Evolutionary conservation across 2,113 vertebrate genomes (phyloP).

Genomic region (Polypterus bichir): DNA sequence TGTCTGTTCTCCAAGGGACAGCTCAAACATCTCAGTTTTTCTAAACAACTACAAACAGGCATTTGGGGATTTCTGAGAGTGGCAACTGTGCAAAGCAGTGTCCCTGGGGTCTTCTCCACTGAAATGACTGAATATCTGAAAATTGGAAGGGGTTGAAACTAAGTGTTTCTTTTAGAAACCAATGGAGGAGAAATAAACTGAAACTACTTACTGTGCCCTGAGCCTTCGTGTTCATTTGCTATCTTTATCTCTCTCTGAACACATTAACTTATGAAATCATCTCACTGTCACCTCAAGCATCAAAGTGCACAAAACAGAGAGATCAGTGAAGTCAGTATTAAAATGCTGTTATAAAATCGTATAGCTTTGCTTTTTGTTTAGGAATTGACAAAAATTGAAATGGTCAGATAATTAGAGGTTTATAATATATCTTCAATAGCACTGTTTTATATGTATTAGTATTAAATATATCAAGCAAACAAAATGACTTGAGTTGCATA

Average conservation of each 20-base stretch:
- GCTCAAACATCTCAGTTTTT: constrained; percentile 53
- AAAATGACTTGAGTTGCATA: too few species aligned
- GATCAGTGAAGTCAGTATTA: too few species aligned
- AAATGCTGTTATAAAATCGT: too few species aligned
- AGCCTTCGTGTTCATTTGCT: not conserved
- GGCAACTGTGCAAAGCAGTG: constrained; percentile 41
- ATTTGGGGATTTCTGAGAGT: constrained; percentile 33
- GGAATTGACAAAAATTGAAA: too few species aligned
- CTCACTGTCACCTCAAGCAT: too few species aligned
- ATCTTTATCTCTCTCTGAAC: not conserved
- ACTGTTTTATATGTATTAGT: too few species aligned
- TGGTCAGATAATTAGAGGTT: too few species aligned
- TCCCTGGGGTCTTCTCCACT: constrained; percentile 31
- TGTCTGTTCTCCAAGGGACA: constrained; percentile 41
- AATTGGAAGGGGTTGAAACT: constrained; percentile 34
- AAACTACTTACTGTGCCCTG: not conserved
- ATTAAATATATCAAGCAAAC: too few species aligned
- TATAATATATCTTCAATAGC: too few species aligned
- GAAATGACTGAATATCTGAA: constrained; percentile 37
- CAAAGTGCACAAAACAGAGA: too few species aligned
- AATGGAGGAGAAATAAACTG: constrained; percentile 38
- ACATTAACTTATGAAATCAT: too few species aligned
- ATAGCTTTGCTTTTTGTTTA: too few species aligned
- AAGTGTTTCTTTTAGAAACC: constrained; percentile 38
- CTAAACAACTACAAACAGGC: constrained; percentile 53